Evolutionary conservation across 2,113 vertebrate genomes (phyloP).

Genomic region (Pollachius pollachius): DNA sequence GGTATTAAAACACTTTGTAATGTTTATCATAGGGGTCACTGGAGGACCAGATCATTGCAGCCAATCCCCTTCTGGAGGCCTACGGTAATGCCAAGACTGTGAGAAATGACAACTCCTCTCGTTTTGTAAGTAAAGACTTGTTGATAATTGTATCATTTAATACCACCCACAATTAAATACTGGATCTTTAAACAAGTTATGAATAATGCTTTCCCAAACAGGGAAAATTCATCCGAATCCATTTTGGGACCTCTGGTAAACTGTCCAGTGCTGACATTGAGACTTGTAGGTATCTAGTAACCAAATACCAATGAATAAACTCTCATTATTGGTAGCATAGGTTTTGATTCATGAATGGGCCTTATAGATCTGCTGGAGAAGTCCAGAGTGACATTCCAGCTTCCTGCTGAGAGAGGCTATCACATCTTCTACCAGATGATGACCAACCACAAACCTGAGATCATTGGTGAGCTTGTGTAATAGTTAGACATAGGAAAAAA

Average conservation of each 20-base stretch:
- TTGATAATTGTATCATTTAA: not conserved
- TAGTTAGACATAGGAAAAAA: no score
- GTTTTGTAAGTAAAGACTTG: conserved; percentile 65
- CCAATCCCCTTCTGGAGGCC: conserved; percentile 66
- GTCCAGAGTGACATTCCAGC: conserved; percentile 68
- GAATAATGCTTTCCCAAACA: not conserved
- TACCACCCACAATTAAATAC: not conserved
- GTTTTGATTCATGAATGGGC: not conserved
- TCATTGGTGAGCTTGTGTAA: conserved; percentile 49
- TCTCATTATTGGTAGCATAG: not conserved
- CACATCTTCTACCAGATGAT: conserved; percentile 72
- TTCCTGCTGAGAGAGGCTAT: conserved; percentile 66
- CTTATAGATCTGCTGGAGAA: conserved; percentile 67
- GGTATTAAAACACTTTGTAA: no score
- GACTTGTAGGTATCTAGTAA: conserved; percentile 51
- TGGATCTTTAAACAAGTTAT: not conserved
- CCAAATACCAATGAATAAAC: not conserved
- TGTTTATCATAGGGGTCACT: conserved; percentile 70
- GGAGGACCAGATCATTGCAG: conserved; percentile 69
- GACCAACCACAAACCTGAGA: conserved; percentile 61
- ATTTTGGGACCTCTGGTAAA: conserved; percentile 53
- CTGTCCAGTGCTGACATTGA: conserved; percentile 68
- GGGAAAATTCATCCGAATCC: conserved; percentile 1
- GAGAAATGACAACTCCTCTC: conserved; percentile 79
- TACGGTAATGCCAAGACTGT: conserved; percentile 78